These are phyloP conservation scores for Parus major DNA, from an alignment of 2,113 vertebrate species.

Conservation along the genomic window DNA sequence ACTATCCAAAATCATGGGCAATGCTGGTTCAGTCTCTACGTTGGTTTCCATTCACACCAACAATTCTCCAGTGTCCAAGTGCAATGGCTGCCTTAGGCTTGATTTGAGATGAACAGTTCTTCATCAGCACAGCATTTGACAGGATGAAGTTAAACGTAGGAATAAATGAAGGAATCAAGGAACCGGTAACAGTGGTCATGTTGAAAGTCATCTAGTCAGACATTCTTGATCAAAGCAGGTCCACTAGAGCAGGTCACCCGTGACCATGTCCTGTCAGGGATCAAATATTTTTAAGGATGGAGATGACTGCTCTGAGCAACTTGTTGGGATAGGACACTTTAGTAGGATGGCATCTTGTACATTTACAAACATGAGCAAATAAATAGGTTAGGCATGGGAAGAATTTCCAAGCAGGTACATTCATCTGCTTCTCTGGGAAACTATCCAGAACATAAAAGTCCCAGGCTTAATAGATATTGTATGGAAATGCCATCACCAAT, in stretches of 20 bases:
- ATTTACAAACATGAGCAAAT: neutral
- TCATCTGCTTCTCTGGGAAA: neutral
- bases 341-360: neutral
- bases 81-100: neutral
- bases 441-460: neutral
- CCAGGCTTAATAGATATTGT: neutral
- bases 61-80: neutral
- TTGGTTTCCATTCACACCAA: neutral
- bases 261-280: neutral
- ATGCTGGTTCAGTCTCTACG: neutral
- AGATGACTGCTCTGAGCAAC: neutral
- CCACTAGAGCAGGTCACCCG: neutral
- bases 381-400: neutral
- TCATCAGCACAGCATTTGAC: neutral
- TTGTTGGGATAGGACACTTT: neutral
- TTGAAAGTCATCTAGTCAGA: neutral
- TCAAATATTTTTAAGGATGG: neutral
- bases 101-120: neutral
- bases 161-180: neutral
- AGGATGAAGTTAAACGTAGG: neutral
- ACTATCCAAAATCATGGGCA: neutral
- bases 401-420: neutral
- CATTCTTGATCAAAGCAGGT: neutral
- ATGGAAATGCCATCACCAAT: neutral
- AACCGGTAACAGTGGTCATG: neutral